Conservation (phyloP, 2,888 invertebrate genomes). For the Onthophagus sagittarius region DNA sequence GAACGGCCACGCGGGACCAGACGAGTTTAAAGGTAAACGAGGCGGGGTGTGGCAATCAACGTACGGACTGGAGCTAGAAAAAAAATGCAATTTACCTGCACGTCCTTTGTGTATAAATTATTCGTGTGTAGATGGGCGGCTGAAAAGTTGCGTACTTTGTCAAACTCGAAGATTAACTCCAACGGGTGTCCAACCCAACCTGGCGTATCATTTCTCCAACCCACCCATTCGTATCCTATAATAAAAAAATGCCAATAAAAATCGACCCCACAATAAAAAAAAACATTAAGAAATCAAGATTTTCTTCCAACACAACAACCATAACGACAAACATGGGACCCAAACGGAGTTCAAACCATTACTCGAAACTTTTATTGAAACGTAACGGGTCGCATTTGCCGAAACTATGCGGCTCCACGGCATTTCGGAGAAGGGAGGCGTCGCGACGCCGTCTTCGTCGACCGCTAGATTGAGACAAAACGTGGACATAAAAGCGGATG, state of each 20-base stretch:
- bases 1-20: neutral
- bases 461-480: constrained; percentile 35
- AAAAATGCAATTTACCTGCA: constrained; percentile 54
- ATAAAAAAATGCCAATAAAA: constrained; percentile 16
- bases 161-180: constrained; percentile 76
- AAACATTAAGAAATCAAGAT: neutral
- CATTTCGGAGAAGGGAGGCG: neutral
- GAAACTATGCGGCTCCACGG: neutral
- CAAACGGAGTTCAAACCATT: neutral
- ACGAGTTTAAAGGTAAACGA: constrained; percentile 9
- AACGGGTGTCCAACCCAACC: constrained; percentile 61
- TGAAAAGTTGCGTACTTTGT: constrained; percentile 71
- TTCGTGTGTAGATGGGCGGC: constrained; percentile 71
- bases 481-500: constrained; percentile 37
- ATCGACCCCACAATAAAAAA: neutral
- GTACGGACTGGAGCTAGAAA: neutral
- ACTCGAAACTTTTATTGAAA: neutral
- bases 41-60: neutral
- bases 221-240: constrained; percentile 78
- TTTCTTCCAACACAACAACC: no score
- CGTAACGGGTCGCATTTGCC: neutral
- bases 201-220: constrained; percentile 71
- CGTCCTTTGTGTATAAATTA: constrained; percentile 73
- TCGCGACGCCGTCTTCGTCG: constrained; percentile 12
- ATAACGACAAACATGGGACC: no score